Percentiles rank a stretch among this genome's conserved stretches.
Evolutionary conservation across 2,888 invertebrate species (phyloP).

Genomic region (Platycheirus rosarum): DNA sequence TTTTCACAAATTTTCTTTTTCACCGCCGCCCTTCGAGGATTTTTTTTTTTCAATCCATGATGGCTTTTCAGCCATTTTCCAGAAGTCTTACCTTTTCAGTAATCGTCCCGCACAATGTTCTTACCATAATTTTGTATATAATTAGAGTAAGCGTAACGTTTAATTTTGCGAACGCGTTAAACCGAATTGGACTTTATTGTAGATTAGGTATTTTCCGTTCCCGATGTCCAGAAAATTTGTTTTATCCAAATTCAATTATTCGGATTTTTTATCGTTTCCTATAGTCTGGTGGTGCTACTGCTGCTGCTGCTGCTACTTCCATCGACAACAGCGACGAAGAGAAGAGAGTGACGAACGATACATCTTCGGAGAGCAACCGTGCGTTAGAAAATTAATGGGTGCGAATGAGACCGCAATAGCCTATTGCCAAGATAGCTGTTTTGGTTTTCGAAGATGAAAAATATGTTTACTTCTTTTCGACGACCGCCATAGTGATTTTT

Average conservation of each 20-base stretch:
- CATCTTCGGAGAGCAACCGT: slow-evolving; percentile 36
- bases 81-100: slow-evolving; percentile 69
- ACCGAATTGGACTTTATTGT: slow-evolving; percentile 39
- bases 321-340: slow-evolving; percentile 68
- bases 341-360: slow-evolving; percentile 66
- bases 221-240: slow-evolving; percentile 64
- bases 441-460: slow-evolving; percentile 44
- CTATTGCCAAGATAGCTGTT: slow-evolving; percentile 38
- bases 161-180: slow-evolving; percentile 34
- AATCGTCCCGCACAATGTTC: slow-evolving; percentile 68
- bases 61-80: slow-evolving; percentile 72
- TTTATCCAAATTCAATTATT: slow-evolving; percentile 61
- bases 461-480: slow-evolving; percentile 44
- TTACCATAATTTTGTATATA: slow-evolving; percentile 62
- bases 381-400: slow-evolving; percentile 41
- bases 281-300: slow-evolving; percentile 26
- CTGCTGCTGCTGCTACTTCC: slow-evolving; percentile 62
- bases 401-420: slow-evolving; percentile 37
- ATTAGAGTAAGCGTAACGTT: slow-evolving; percentile 31
- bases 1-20: slow-evolving; percentile 58
- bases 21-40: slow-evolving; percentile 68
- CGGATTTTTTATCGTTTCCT: slow-evolving; percentile 56
- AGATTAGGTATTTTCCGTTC: slow-evolving; percentile 34
- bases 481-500: slow-evolving; percentile 9
- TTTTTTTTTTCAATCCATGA: slow-evolving; percentile 50